Evolutionary conservation across 2,888 invertebrate species (phyloP), one percentile per base, ranked within the genome.

Genomic region (Bedellia somnulentella): DNA sequence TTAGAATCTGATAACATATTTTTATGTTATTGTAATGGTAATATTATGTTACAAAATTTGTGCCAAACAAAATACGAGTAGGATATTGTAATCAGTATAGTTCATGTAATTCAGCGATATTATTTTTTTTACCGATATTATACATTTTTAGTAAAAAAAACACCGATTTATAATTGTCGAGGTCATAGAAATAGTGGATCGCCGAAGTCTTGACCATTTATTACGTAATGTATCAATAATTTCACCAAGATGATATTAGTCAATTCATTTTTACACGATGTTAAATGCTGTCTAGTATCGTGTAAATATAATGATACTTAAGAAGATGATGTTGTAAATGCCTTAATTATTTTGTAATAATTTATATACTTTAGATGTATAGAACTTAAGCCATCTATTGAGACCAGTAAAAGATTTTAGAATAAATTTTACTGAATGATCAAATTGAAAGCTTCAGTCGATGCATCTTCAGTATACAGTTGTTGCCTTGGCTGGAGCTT

Each of bases 301-400:
- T 66, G 71, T 71, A 71, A 66, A 58, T 57, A 47, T 62, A 45
- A 67, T 60, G 56, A 59, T 49, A 37, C 46, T 56, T 73, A 71
- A 71, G 70, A 52, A 67, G 58, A 64, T 67, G 67, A 73, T 67
- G 58, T 64, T 67, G 73, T 73, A 73, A 71, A 75, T 75, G 75
- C 75, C 75, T 75, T 75, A 71, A 68, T 71, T 73, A 73, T 71
- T 73, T 73, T 73, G 68, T 73, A 75, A 73, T 75, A 75, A 75
- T 75, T 75, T 75, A 75, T 75, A 67, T 73, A 73, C 71, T 68
- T 68, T 73, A 75, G 73, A 68, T 75, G 73, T 73, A 73, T 73
- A 73, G 75, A 73, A 75, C 73, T 71, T 75, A 75, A 75, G 75
- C 73, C 73, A 75, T 73, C 71, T 73, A 68, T 71, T 64, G 63